Percentiles rank a stretch among this genome's conserved stretches.
phyloP scores from a whole-genome alignment of 2,113 vertebrate species.

The Myrmecobius fasciatus region DNA sequence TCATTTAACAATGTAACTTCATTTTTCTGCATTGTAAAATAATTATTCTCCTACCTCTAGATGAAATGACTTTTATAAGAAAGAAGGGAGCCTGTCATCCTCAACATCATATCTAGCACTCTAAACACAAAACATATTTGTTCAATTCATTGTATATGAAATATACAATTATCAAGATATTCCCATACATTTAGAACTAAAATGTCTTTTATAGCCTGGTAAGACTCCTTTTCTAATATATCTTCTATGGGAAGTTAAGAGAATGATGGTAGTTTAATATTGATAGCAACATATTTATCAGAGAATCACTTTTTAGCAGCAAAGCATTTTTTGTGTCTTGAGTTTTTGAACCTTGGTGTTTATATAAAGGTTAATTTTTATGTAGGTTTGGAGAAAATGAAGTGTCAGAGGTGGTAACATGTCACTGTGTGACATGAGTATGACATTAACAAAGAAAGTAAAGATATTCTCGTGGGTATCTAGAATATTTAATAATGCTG shows the following conservation, averaged over 20 bases:
- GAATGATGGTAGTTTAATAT: background rate
- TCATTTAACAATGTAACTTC: background rate
- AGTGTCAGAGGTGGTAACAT: background rate
- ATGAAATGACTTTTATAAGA: background rate
- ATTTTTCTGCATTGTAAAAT: background rate
- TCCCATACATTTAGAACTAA: background rate
- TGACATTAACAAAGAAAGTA: slow-evolving; percentile 9
- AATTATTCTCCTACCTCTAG: background rate
- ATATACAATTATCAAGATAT: background rate
- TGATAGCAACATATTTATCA: background rate
- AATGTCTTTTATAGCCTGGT: background rate
- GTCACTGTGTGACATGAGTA: background rate
- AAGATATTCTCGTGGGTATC: background rate
- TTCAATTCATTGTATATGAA: slow-evolving; percentile 15
- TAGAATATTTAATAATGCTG: background rate
- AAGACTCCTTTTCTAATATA: background rate
- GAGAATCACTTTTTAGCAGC: background rate
- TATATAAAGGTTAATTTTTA: slow-evolving; percentile 44
- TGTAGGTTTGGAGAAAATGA: slow-evolving; percentile 23
- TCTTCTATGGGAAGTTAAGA: background rate
- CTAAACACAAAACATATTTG: background rate
- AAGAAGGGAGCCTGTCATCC: background rate
- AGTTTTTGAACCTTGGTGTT: slow-evolving; percentile 36
- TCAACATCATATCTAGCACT: background rate
- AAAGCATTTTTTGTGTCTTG: slow-evolving; percentile 12